Evolutionary conservation across 2,797 vertebrate species (phyloP).

Genomic region (Trichosurus vulpecula): DNA sequence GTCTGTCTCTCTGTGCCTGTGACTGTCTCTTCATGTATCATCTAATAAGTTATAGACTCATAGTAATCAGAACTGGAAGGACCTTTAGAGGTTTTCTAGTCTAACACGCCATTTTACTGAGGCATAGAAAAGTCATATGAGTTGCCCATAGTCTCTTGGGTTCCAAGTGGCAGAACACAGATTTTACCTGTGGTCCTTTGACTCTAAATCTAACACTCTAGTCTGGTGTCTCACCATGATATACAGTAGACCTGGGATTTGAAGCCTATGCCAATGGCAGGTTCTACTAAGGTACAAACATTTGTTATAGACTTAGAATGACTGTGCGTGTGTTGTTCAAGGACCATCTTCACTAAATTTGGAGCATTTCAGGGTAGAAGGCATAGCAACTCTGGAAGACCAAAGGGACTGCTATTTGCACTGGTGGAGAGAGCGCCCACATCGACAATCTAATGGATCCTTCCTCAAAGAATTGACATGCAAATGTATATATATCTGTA

Average conservation of each 20-base stretch:
- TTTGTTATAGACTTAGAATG: not conserved
- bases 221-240: not conserved
- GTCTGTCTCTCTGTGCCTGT: not conserved
- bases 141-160: not conserved
- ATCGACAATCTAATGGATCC: not conserved
- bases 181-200: not conserved
- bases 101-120: not conserved
- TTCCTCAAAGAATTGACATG: not conserved
- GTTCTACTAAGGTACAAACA: not conserved
- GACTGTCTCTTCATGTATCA: not conserved
- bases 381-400: not conserved
- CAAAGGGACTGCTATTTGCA: not conserved
- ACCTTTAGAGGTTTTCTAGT: not conserved
- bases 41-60: not conserved
- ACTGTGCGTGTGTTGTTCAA: not conserved
- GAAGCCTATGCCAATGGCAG: not conserved
- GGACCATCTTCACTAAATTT: not conserved
- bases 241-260: not conserved
- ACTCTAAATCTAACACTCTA: not conserved
- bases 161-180: not conserved
- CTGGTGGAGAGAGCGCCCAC: not conserved
- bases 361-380: not conserved
- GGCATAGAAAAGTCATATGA: constrained; percentile 5
- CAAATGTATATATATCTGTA: not conserved
- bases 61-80: not conserved